These are phyloP conservation scores for Orthonevra nobilis DNA, from an alignment of 2,888 invertebrate genomes.

Conservation along the genomic window DNA sequence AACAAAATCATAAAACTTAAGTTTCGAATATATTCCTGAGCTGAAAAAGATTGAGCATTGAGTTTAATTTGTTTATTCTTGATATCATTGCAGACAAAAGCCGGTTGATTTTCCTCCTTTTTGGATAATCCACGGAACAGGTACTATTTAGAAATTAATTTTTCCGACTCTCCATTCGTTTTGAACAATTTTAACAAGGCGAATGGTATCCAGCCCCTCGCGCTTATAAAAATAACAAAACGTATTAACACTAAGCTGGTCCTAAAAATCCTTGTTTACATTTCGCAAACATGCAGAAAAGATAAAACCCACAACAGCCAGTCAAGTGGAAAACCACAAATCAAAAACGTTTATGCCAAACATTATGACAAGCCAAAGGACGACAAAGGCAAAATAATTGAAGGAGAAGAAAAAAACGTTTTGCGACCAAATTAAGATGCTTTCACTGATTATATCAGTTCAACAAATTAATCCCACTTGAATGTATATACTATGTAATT, in stretches of 20 bases:
- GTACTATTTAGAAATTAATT: no score
- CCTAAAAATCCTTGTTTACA: constrained; percentile 26
- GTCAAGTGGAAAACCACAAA: constrained; percentile 36
- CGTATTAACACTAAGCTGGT: constrained; percentile 26
- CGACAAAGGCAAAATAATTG: constrained; percentile 48
- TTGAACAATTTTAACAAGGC: no score
- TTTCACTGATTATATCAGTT: constrained; percentile 52
- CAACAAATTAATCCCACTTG: constrained; percentile 59
- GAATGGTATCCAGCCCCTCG: no score
- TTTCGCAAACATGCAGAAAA: constrained; percentile 13
- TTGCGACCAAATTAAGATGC: constrained; percentile 50
- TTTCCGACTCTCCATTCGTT: no score
- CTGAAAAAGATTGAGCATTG: no score
- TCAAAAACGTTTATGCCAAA: constrained; percentile 30
- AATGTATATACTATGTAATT: constrained; percentile 17
- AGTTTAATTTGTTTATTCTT: no score
- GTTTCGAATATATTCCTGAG: no score
- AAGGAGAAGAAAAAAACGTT: constrained; percentile 39
- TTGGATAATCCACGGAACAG: no score
- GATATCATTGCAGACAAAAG: no score
- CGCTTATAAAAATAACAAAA: no score
- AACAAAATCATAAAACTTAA: no score
- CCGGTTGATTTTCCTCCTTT: no score
- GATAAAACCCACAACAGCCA: neutral
- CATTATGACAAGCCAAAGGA: constrained; percentile 30